These are phyloP conservation scores for Tetragonula carbonaria DNA, from an alignment of 2,888 invertebrate species.

Conservation along the genomic window DNA sequence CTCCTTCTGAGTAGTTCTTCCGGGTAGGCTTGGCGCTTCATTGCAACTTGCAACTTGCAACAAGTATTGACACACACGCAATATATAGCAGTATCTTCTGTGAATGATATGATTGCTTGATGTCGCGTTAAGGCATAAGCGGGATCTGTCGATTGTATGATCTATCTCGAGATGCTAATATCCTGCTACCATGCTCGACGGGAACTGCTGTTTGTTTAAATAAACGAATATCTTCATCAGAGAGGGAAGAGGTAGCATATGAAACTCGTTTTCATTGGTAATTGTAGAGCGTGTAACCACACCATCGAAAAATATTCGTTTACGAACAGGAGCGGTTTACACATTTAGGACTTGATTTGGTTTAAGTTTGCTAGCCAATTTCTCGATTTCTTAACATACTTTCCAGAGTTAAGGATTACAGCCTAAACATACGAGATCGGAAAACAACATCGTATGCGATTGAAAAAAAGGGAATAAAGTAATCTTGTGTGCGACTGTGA, in stretches of 20 bases:
- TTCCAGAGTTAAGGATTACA: conserved; percentile 81
- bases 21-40: conserved; percentile 43
- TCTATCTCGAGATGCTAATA: conserved; percentile 62
- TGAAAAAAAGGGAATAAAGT: conserved; percentile 78
- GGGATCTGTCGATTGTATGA: conserved; percentile 56
- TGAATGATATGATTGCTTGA: conserved; percentile 56
- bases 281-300: conserved; percentile 42
- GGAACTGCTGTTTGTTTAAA: conserved; percentile 52
- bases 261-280: conserved; percentile 32
- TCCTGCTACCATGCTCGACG: conserved; percentile 58
- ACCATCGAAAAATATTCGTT: conserved; percentile 51
- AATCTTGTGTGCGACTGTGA: conserved; percentile 80
- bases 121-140: conserved; percentile 46
- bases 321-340: conserved; percentile 34
- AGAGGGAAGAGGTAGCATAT: conserved; percentile 50
- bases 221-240: conserved; percentile 61
- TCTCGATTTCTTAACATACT: conserved; percentile 81
- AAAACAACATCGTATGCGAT: conserved; percentile 66
- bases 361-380: conserved; percentile 82
- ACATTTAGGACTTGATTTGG: conserved; percentile 22
- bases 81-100: conserved; percentile 54
- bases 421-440: conserved; percentile 69
- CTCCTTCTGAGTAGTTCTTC: conserved; percentile 64
- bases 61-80: conserved; percentile 54
- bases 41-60: neutral